Conservation (phyloP, 2,113 vertebrate genomes). For the Atrichornis clamosus region DNA sequence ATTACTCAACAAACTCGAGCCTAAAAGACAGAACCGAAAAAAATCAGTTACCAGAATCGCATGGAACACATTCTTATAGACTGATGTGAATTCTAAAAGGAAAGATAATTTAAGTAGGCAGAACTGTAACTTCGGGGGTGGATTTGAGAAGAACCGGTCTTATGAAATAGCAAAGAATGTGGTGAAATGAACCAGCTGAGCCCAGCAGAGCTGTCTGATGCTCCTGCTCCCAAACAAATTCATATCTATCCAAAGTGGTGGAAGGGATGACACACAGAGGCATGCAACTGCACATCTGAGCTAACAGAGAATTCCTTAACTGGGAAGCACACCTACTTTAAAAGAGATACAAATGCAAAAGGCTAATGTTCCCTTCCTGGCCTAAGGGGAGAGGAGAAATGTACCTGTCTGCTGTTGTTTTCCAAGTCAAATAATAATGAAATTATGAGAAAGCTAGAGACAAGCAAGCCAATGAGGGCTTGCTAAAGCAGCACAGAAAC, state of each 20-base stretch:
- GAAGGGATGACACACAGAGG: not conserved
- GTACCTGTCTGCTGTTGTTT: not conserved
- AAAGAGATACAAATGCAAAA: not conserved
- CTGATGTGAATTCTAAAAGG: not conserved
- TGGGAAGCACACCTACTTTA: not conserved
- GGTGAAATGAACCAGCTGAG: not conserved
- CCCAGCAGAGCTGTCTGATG: not conserved
- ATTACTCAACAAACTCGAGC: not conserved
- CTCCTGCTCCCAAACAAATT: not conserved
- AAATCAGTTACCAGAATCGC: not conserved
- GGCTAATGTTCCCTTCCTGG: not conserved
- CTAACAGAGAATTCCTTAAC: not conserved
- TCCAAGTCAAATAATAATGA: not conserved
- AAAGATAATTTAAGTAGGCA: not conserved
- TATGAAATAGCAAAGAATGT: not conserved
- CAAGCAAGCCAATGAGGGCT: not conserved
- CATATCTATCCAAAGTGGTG: rapidly evolving
- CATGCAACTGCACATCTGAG: rapidly evolving
- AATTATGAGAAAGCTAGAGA: not conserved
- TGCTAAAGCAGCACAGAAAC: not conserved
- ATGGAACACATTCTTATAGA: not conserved
- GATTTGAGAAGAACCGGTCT: not conserved
- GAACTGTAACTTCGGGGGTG: not conserved
- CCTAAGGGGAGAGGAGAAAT: not conserved
- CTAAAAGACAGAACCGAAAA: not conserved